Conservation (phyloP, 2,797 vertebrate genomes). For the Limnodromus scolopaceus region DNA sequence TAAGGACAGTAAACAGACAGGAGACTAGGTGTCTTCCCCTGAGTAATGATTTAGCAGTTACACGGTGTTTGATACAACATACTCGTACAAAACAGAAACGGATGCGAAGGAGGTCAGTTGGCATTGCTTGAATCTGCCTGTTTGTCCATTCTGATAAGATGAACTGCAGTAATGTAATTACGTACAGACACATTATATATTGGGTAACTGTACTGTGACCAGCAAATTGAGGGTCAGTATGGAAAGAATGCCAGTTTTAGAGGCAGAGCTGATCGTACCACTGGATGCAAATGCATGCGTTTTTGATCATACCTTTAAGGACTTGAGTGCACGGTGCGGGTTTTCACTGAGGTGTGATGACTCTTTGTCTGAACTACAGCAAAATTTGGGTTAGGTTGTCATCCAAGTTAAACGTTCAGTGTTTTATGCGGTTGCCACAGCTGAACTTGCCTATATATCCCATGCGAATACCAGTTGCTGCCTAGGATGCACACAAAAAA, state of each 20-base stretch:
- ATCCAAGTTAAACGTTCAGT: background rate
- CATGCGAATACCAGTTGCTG: background rate
- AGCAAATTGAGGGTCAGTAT: constrained; percentile 58
- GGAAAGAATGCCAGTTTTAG: constrained; percentile 58
- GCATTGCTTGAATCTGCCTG: background rate
- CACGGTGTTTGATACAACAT: background rate
- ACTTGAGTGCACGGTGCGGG: background rate
- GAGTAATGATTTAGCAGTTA: constrained; percentile 21
- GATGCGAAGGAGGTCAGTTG: background rate
- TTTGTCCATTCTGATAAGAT: background rate
- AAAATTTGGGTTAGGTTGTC: background rate
- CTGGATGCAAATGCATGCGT: background rate
- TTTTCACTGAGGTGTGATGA: background rate
- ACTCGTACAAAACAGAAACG: background rate
- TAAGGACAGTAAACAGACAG: constrained; percentile 15
- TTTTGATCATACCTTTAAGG: background rate
- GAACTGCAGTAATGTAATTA: background rate
- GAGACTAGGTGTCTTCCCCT: background rate
- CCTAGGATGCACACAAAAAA: constrained; percentile 21
- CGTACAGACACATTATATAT: background rate
- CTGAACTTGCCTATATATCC: background rate
- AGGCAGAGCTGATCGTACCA: constrained; percentile 20
- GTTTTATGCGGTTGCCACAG: background rate
- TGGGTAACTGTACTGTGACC: background rate
- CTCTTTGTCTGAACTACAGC: background rate